Evolutionary conservation across 2,888 invertebrate species (phyloP).

Genomic region (Lycophotia porphyrea): DNA sequence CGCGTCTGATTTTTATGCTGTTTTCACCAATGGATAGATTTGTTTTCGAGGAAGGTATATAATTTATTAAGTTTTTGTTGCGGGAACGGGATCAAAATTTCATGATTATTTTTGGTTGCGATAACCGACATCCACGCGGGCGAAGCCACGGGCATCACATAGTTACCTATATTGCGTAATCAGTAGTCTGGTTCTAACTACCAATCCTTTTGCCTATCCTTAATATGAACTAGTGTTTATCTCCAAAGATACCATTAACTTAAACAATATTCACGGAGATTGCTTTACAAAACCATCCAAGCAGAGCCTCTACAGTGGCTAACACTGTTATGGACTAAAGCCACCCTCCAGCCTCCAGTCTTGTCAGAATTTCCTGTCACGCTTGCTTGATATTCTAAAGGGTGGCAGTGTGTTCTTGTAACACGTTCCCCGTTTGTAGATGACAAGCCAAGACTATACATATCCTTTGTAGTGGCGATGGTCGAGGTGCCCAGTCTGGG

Average conservation of each 20-base stretch:
- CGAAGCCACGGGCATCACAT: no score
- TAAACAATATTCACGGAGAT: background rate
- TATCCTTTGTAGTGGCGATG: background rate
- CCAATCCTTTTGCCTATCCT: no score
- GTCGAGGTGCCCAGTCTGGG: background rate
- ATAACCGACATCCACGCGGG: no score
- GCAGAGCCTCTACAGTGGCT: background rate
- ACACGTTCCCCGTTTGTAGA: background rate
- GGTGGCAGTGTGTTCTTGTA: background rate
- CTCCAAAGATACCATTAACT: background rate
- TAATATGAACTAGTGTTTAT: no score
- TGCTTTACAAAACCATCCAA: background rate
- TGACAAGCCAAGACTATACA: slow-evolving; percentile 5
- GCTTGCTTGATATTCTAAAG: slow-evolving; percentile 34
- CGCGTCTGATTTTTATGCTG: no score
- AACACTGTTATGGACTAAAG: background rate
- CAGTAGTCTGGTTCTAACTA: no score
- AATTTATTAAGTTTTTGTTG: no score
- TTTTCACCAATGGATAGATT: no score
- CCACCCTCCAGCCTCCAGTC: background rate
- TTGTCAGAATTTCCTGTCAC: slow-evolving; percentile 26
- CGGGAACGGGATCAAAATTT: no score
- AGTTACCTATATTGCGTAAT: no score
- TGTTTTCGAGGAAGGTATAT: no score
- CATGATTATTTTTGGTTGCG: no score